phyloP scores from a whole-genome alignment of 2,888 invertebrate species.

The Callyntrura guangdongensis region DNA sequence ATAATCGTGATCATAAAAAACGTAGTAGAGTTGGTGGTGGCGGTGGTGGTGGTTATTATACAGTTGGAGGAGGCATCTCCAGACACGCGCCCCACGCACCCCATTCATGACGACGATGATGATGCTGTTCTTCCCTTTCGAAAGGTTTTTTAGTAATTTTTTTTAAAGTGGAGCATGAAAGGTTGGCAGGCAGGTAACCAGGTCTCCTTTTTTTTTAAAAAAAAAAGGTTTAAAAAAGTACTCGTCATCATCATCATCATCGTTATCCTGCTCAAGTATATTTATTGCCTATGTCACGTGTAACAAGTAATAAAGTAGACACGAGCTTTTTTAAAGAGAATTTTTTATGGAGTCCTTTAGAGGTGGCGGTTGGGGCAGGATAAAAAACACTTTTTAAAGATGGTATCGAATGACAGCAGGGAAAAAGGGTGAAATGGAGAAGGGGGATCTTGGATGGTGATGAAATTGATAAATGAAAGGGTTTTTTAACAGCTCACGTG shows the following conservation, averaged over 20 bases:
- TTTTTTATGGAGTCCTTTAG: slow-evolving; percentile 3
- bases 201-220: too few relatives aligned
- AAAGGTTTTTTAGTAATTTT: too few relatives aligned
- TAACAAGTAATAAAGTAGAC: background rate
- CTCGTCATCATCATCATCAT: background rate
- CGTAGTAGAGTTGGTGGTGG: background rate
- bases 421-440: background rate
- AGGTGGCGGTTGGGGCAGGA: background rate
- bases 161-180: too few relatives aligned
- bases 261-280: slow-evolving; percentile 6
- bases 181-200: too few relatives aligned
- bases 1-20: background rate
- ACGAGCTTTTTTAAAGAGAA: background rate
- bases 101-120: too few relatives aligned
- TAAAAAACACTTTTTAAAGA: slow-evolving; percentile 34
- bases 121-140: too few relatives aligned
- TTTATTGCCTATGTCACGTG: background rate
- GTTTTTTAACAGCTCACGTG: slow-evolving; percentile 22
- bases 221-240: too few relatives aligned
- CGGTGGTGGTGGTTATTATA: too few relatives aligned
- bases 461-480: slow-evolving; percentile 34
- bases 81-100: slow-evolving; percentile 45
- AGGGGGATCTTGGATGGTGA: slow-evolving; percentile 12
- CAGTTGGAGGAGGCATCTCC: too few relatives aligned
- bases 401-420: background rate